A percentile compares a stretch with the other conserved stretches of the same genome.
Evolutionary conservation across 1,140 invertebrate genomes (phyloP).

Genomic region (Eubasilissa regina): DNA sequence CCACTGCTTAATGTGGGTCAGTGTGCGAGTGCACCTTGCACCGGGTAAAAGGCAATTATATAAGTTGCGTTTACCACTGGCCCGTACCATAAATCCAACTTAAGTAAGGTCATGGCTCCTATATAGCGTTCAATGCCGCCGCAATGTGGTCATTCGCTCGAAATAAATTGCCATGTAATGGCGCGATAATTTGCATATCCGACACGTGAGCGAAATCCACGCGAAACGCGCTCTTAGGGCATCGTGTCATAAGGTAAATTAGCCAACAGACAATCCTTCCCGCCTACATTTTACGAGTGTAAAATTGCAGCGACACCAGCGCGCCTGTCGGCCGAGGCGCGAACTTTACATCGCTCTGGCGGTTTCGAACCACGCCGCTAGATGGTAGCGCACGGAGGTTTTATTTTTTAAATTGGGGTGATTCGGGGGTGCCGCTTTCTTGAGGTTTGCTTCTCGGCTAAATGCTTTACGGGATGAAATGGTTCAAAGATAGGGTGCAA

Average conservation of each 20-base stretch:
- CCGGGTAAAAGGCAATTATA: constrained; percentile 53
- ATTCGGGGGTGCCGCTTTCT: constrained; percentile 47
- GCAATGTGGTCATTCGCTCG: constrained; percentile 74
- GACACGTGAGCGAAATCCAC: constrained; percentile 55
- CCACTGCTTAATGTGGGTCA: constrained; percentile 51
- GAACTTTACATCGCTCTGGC: constrained; percentile 44
- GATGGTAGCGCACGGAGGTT: constrained; percentile 48
- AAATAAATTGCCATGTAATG: constrained; percentile 75
- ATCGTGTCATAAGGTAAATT: constrained; percentile 36
- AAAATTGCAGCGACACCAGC: constrained; percentile 47
- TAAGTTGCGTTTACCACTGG: constrained; percentile 62
- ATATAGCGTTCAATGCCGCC: constrained; percentile 71
- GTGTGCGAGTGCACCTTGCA: constrained; percentile 58
- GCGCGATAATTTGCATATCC: constrained; percentile 73
- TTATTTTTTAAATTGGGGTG: constrained; percentile 17
- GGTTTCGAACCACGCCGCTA: constrained; percentile 50
- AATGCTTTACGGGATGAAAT: constrained; percentile 42
- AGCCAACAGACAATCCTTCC: neutral
- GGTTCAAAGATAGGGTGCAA: constrained; percentile 21
- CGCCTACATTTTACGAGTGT: constrained; percentile 34
- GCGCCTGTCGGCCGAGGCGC: constrained; percentile 48
- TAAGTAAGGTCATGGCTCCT: constrained; percentile 73
- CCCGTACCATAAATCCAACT: constrained; percentile 71
- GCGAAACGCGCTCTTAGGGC: constrained; percentile 43
- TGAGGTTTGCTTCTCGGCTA: constrained; percentile 52